Evolutionary conservation across 1,140 invertebrate genomes (phyloP), one percentile per base, ranked within the genome.

Genomic region (Cyclina sinensis): DNA sequence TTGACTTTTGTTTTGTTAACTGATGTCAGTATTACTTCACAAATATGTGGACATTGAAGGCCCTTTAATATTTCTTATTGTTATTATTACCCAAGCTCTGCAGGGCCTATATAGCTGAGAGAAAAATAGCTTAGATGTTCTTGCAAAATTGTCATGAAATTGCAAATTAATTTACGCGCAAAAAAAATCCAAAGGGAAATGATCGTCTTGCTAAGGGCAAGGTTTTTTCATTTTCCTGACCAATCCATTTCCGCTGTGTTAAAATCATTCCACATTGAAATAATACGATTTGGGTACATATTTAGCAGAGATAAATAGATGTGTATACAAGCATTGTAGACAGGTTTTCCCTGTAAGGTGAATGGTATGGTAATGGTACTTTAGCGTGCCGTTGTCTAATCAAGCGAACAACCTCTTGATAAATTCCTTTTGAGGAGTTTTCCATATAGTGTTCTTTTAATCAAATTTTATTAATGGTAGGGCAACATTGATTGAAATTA

Each of bases 371-470:
- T 70, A 70, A 70, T 70, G 65, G 32, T 70, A 37, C 65, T 70
- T 37, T 70, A 70, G 65, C 65, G 65, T 70, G 65, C 65, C 65
- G 18, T 30, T 39, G 65, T 27, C 65, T 70, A 70, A 70, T 70
- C 65, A 70, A 70, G 32, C 27, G 65, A 70, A 70, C 7, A 32
- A 16, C 12, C 32, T 70, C 65, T 70, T 70, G 32, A 70, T 70
- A 70, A 70, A 70, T 70, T 70, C 65, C 65, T 70, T 39, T 70
- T 70, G 65, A 70, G 65, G 65, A 70, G n/a, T 70, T 70, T 70
- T 70, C 32, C 65, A 70, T 39, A 21, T 37, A 70, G 65, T 35
- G 37, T 70, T 70, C 32, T 70, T 70, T 70, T 70, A 70, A 70
- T 70, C 65, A 70, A 70, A 70, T 70, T 70, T 70, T 70, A 70